A percentile compares a stretch with the other conserved stretches of the same genome.
These are phyloP conservation scores for Rallus limicola DNA, from an alignment of 2,113 vertebrate species.

Conservation along the genomic window DNA sequence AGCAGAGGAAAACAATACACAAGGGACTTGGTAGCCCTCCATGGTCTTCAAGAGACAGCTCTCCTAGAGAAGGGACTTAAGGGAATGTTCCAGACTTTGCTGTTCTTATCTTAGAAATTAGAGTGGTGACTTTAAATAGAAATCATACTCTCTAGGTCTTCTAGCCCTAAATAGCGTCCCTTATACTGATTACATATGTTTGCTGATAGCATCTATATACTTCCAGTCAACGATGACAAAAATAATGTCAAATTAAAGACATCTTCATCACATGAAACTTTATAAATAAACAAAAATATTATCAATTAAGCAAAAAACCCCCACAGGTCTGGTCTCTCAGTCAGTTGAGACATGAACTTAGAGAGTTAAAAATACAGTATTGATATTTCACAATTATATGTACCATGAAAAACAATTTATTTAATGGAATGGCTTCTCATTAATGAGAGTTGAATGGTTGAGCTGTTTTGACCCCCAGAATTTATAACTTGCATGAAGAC, in stretches of 20 bases:
- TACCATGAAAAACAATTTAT: not conserved
- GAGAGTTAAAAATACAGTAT: not conserved
- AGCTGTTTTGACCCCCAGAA: not conserved
- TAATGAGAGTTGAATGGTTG: not conserved
- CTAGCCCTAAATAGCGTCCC: not conserved
- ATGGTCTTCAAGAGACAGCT: not conserved
- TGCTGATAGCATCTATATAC: not conserved
- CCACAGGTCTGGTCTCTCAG: not conserved
- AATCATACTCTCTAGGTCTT: not conserved
- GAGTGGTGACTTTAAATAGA: not conserved
- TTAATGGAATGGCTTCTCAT: not conserved
- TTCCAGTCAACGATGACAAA: not conserved
- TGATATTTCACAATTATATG: not conserved
- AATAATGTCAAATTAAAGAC: not conserved
- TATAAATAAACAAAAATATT: not conserved
- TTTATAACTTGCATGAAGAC: not conserved
- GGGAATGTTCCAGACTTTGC: not conserved
- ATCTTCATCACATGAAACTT: not conserved
- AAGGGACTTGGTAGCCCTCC: not conserved
- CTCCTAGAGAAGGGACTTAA: not conserved
- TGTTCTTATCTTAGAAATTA: not conserved
- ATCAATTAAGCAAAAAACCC: not conserved
- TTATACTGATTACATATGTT: not conserved
- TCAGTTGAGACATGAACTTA: not conserved
- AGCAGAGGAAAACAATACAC: not conserved